phyloP scores from a whole-genome alignment of 2,888 invertebrate genomes.

The Hyposoter dolosus region DNA sequence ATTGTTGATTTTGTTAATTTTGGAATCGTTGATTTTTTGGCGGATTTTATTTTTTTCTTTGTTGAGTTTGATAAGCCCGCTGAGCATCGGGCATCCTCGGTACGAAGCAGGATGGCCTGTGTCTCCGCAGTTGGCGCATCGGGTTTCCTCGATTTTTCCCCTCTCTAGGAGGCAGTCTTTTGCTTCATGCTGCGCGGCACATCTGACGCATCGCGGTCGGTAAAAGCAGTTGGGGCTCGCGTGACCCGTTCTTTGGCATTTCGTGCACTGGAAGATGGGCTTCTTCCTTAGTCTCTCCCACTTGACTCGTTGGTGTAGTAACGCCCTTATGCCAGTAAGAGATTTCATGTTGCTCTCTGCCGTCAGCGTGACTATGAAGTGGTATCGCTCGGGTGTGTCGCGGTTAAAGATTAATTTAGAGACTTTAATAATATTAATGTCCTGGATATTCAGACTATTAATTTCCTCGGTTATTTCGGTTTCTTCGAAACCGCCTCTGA shows the following conservation, averaged over 20 bases:
- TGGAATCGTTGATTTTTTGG: conserved; percentile 4
- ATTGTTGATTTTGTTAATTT: conserved; percentile 8
- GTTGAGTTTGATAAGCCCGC: not conserved
- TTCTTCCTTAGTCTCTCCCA: conserved; percentile 50
- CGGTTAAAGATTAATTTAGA: conserved; percentile 31
- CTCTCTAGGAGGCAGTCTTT: conserved; percentile 18
- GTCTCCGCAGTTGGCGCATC: conserved; percentile 38
- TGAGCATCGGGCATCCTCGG: conserved; percentile 16
- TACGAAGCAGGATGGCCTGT: not conserved
- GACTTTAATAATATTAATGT: conserved; percentile 15
- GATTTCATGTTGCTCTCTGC: conserved; percentile 1
- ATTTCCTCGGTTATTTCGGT: not conserved
- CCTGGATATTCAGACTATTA: not conserved
- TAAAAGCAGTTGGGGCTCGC: conserved; percentile 49
- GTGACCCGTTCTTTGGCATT: conserved; percentile 60
- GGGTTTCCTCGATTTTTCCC: not conserved
- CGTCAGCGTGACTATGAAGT: conserved; percentile 24
- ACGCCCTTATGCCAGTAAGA: not conserved
- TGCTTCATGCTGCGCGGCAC: conserved; percentile 15
- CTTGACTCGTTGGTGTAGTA: conserved; percentile 38
- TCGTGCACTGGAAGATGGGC: conserved; percentile 7
- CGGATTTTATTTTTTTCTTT: not conserved
- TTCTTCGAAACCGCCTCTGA: conserved; percentile 20
- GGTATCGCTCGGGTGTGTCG: conserved; percentile 7
- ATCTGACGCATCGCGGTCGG: conserved; percentile 52